Conservation (phyloP, 2,888 invertebrate genomes). For the Acronicta aceris region DNA sequence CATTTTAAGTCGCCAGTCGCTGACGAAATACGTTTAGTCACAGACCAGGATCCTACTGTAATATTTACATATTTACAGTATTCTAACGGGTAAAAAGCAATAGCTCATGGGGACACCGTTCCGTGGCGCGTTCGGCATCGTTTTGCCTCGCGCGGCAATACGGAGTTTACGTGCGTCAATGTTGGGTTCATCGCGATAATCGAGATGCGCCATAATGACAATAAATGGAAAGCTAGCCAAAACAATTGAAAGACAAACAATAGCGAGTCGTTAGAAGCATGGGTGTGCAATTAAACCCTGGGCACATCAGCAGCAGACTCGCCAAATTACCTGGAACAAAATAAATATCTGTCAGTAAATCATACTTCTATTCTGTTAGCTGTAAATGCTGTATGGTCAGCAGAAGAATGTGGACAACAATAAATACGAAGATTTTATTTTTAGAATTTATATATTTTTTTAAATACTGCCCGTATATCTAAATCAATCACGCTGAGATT, state of each 20-base stretch:
- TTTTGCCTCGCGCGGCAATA: too few species aligned
- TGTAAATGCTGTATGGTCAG: conserved; percentile 1
- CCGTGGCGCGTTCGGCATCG: too few species aligned
- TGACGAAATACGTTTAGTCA: too few species aligned
- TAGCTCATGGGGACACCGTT: too few species aligned
- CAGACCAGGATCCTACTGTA: too few species aligned
- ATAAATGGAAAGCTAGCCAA: conserved; percentile 8
- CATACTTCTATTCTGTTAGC: conserved; percentile 37
- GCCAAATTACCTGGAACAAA: conserved; percentile 71
- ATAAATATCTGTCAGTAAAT: conserved; percentile 63
- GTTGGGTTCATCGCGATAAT: too few species aligned
- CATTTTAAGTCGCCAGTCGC: conserved; percentile 11
- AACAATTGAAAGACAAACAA: conserved; percentile 46
- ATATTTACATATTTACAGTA: too few species aligned
- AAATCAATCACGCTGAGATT: too few species aligned
- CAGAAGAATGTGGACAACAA: not conserved
- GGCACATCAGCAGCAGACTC: conserved; percentile 54
- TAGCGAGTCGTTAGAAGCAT: conserved; percentile 30
- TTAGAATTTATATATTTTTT: not conserved
- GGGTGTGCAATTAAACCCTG: conserved; percentile 45
- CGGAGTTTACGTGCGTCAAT: too few species aligned
- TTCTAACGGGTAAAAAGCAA: too few species aligned
- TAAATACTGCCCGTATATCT: too few species aligned
- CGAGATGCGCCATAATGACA: too few species aligned
- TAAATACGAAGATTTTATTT: not conserved